These are phyloP conservation scores for Bombus terrestris DNA, from an alignment of 1,140 invertebrate species.

Conservation along the genomic window DNA sequence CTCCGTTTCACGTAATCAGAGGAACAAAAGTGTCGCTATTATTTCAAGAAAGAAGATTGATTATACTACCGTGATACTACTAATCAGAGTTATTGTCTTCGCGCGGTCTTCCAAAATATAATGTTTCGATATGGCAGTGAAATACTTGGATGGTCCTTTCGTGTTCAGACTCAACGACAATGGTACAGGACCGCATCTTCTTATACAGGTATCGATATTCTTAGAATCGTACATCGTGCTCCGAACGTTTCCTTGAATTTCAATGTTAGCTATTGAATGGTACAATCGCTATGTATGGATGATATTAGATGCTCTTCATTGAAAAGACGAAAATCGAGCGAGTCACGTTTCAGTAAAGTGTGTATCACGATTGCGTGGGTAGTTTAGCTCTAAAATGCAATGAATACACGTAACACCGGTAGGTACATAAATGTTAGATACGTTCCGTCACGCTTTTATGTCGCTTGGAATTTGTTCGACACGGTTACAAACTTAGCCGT, in stretches of 20 bases:
- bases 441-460: slow-evolving; percentile 53
- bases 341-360: background rate
- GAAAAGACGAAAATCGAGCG: background rate
- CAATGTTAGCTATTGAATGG: background rate
- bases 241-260: background rate
- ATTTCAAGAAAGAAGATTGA: background rate
- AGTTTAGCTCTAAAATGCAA: background rate
- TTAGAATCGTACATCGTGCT: background rate
- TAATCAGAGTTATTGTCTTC: background rate
- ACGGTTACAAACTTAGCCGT: slow-evolving; percentile 68
- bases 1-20: background rate
- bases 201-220: slow-evolving; percentile 85
- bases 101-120: slow-evolving; percentile 27
- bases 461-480: slow-evolving; percentile 61
- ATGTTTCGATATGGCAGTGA: slow-evolving; percentile 69
- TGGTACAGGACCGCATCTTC: slow-evolving; percentile 88
- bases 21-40: background rate
- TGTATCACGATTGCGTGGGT: background rate
- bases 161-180: slow-evolving; percentile 90
- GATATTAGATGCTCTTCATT: background rate
- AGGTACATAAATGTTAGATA: slow-evolving; percentile 23
- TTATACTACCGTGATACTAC: background rate
- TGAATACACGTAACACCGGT: background rate
- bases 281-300: background rate
- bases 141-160: slow-evolving; percentile 85